Percentiles rank a stretch among this genome's conserved stretches.
Evolutionary conservation across 2,797 vertebrate species (phyloP).

Genomic region (Gymnothorax javanicus): DNA sequence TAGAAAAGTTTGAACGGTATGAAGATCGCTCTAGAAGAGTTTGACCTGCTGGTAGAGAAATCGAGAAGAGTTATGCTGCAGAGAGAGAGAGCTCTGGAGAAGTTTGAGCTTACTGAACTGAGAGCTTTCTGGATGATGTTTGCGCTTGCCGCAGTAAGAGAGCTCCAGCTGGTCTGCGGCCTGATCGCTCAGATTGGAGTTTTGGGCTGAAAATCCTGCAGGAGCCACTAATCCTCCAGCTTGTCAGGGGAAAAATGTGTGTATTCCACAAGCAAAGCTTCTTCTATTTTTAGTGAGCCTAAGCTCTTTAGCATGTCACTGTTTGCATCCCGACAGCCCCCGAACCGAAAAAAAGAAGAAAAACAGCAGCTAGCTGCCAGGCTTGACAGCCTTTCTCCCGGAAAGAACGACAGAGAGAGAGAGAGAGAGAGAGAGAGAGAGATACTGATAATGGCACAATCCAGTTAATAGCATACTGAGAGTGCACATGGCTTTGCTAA

Average conservation of each 20-base stretch:
- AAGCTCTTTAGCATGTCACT: constrained; percentile 40
- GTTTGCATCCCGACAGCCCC: constrained; percentile 35
- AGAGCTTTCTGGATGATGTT: too few relatives aligned
- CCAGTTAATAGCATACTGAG: background rate
- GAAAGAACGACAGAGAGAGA: constrained; percentile 27
- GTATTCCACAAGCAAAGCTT: constrained; percentile 33
- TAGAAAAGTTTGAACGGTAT: too few relatives aligned
- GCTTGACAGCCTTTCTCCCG: constrained; percentile 8
- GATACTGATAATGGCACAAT: background rate
- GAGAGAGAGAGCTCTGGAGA: too few relatives aligned
- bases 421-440: constrained; percentile 18
- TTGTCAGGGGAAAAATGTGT: constrained; percentile 17
- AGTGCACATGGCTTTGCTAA: background rate
- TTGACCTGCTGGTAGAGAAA: too few relatives aligned
- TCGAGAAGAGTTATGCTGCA: too few relatives aligned
- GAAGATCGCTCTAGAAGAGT: too few relatives aligned
- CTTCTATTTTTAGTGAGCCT: constrained; percentile 40
- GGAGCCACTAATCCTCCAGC: constrained; percentile 36
- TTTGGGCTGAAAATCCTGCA: constrained; percentile 29
- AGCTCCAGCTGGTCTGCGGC: constrained; percentile 32
- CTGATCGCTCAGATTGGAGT: constrained; percentile 31
- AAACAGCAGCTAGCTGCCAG: background rate
- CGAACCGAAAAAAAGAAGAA: constrained; percentile 6
- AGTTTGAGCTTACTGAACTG: too few relatives aligned
- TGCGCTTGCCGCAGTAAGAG: constrained; percentile 28